Conservation (phyloP, 2,888 invertebrate species). For the Sinhomidia bicolor region DNA sequence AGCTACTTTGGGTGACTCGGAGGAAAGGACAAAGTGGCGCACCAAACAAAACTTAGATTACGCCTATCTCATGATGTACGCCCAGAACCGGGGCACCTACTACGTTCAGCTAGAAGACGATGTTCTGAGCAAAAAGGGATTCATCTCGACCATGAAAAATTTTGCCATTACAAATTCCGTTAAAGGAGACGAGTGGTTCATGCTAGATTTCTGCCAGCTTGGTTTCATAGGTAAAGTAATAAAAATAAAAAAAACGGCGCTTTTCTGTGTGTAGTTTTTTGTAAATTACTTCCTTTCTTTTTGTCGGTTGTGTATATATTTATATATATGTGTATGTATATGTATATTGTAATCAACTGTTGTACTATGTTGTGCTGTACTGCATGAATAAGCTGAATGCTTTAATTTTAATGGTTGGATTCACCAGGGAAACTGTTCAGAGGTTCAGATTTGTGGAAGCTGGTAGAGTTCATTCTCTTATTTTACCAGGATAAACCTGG, state of each 20-base stretch:
- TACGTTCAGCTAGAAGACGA: constrained; percentile 98
- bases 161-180: constrained; percentile 90
- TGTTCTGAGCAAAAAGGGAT: constrained; percentile 92
- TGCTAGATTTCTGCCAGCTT: constrained; percentile 95
- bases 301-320: too few relatives aligned
- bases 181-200: constrained; percentile 91
- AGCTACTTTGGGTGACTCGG: constrained; percentile 92
- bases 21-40: constrained; percentile 93
- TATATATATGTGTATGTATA: too few relatives aligned
- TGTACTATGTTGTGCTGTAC: neutral
- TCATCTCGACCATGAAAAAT: constrained; percentile 91
- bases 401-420: neutral
- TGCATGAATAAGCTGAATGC: neutral
- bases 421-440: constrained; percentile 92
- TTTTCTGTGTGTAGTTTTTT: neutral
- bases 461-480: constrained; percentile 96
- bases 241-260: too few relatives aligned
- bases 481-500: constrained; percentile 98
- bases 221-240: constrained; percentile 95
- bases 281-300: too few relatives aligned
- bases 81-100: constrained; percentile 92
- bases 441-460: constrained; percentile 91
- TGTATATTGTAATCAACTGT: too few relatives aligned
- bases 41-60: constrained; percentile 98
- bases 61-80: constrained; percentile 96